phyloP scores from a whole-genome alignment of 1,140 invertebrate genomes.

The Stegodyphus dumicola region DNA sequence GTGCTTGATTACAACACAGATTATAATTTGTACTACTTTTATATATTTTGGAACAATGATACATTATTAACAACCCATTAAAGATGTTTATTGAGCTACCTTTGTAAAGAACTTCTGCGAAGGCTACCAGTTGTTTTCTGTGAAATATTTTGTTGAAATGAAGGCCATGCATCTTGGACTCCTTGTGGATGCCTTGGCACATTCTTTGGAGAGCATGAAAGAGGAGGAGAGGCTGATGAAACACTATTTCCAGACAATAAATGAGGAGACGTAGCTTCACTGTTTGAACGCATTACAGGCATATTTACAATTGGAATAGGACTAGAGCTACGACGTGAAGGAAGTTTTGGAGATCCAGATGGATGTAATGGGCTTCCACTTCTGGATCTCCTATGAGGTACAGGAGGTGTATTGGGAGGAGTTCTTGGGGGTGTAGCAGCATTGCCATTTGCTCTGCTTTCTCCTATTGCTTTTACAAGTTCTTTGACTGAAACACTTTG shows the following conservation, averaged over 20 bases:
- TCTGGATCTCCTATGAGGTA: conserved; percentile 70
- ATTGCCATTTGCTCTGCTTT: conserved; percentile 82
- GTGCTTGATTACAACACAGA: too few species aligned
- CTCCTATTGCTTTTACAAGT: conserved; percentile 82
- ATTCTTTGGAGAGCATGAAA: conserved; percentile 28
- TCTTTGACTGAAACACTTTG: conserved; percentile 83
- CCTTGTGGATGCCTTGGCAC: background rate
- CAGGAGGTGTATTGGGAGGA: conserved; percentile 72
- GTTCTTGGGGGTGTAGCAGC: conserved; percentile 77
- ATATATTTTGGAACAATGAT: background rate
- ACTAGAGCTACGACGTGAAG: conserved; percentile 57
- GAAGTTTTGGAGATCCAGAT: conserved; percentile 27
- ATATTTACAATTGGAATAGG: conserved; percentile 29
- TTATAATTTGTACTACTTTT: background rate
- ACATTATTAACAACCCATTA: too few species aligned
- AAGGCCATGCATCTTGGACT: conserved; percentile 29
- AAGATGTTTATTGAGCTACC: conserved; percentile 2
- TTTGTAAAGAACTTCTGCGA: conserved; percentile 58
- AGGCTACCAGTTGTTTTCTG: conserved; percentile 57
- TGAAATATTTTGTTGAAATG: conserved; percentile 22
- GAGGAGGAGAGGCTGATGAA: conserved; percentile 29
- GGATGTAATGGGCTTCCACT: conserved; percentile 75
- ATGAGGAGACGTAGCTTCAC: conserved; percentile 27
- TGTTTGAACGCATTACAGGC: conserved; percentile 40
- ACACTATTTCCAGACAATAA: background rate